Conservation (phyloP, 2,113 vertebrate species). For the Prunella himalayana region DNA sequence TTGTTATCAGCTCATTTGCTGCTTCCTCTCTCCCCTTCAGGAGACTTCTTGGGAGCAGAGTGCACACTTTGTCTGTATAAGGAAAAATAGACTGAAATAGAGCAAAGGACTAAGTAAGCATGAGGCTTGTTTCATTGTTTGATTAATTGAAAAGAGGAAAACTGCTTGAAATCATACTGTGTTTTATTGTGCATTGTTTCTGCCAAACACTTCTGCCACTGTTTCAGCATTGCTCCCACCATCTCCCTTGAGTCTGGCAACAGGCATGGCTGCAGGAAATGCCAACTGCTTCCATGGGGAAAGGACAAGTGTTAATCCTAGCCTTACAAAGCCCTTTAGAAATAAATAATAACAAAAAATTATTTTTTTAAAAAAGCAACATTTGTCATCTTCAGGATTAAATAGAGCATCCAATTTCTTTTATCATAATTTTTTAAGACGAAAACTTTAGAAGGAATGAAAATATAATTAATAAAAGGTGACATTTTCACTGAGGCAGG, state of each 20-base stretch:
- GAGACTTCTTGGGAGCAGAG: not conserved
- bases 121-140: not conserved
- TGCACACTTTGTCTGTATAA: not conserved
- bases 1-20: not conserved
- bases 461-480: not conserved
- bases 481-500: not conserved
- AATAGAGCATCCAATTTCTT: not conserved
- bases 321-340: not conserved
- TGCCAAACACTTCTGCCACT: not conserved
- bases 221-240: not conserved
- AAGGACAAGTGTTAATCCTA: not conserved
- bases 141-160: not conserved
- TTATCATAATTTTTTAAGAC: not conserved
- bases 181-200: not conserved
- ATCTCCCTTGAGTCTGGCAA: not conserved
- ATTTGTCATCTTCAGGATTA: not conserved
- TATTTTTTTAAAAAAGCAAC: accelerated
- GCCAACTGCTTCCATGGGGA: not conserved
- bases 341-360: not conserved
- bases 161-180: not conserved
- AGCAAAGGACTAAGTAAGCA: not conserved
- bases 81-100: not conserved
- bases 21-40: not conserved
- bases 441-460: not conserved
- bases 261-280: not conserved